A percentile compares a stretch with the other conserved stretches of the same genome.
These are phyloP conservation scores for Eulithis prunata DNA, from an alignment of 2,888 invertebrate species.

Conservation along the genomic window DNA sequence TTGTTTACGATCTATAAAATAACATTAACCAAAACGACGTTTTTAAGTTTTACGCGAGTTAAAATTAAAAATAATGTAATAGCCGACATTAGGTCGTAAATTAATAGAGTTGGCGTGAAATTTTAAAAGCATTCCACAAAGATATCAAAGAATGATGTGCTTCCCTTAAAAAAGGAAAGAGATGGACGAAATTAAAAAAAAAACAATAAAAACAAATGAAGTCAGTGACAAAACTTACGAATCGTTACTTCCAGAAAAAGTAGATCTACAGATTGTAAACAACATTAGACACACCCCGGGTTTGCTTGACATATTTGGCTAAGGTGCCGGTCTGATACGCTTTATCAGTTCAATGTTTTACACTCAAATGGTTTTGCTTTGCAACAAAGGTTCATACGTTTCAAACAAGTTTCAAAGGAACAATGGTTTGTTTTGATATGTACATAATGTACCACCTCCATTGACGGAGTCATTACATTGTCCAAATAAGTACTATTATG, in stretches of 20 bases:
- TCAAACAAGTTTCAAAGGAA: no score
- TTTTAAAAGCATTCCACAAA: slow-evolving; percentile 11
- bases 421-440: no score
- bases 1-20: slow-evolving; percentile 38
- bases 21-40: slow-evolving; percentile 27
- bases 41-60: slow-evolving; percentile 29
- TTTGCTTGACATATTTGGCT: slow-evolving; percentile 58
- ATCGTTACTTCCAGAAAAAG: slow-evolving; percentile 39
- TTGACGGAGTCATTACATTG: no score
- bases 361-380: background rate
- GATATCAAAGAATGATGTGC: no score
- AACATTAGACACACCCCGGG: slow-evolving; percentile 60
- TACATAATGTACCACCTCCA: no score
- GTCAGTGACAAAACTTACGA: no score
- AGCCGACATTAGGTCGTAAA: slow-evolving; percentile 34
- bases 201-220: no score
- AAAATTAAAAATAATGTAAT: slow-evolving; percentile 35
- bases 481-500: no score
- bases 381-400: no score
- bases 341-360: slow-evolving; percentile 18
- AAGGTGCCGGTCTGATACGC: slow-evolving; percentile 49
- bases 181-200: no score
- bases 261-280: slow-evolving; percentile 47
- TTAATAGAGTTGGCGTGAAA: slow-evolving; percentile 35
- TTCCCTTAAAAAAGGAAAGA: no score